A percentile compares a stretch with the other conserved stretches of the same genome.
These are phyloP conservation scores for Pomatostomus ruficeps DNA, from an alignment of 2,113 vertebrate species.

Conservation along the genomic window DNA sequence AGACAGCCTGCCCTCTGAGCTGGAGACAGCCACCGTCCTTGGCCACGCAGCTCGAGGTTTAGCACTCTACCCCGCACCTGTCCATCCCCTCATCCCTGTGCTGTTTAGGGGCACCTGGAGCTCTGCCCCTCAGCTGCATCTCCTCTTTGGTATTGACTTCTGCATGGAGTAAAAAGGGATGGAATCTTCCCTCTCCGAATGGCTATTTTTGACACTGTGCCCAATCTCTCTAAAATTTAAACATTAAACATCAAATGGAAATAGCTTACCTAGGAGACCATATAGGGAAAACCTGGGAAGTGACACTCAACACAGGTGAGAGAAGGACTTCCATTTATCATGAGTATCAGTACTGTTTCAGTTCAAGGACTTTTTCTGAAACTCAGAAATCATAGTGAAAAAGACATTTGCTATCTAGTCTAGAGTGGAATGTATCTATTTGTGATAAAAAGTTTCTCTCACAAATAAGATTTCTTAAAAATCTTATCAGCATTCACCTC, in stretches of 20 bases:
- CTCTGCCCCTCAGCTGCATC: neutral
- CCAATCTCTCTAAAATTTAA: neutral
- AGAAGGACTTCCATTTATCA: neutral
- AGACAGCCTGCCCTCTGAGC: neutral
- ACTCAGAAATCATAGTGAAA: neutral
- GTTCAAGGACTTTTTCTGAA: neutral
- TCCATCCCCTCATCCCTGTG: rapidly evolving
- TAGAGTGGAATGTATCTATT: neutral
- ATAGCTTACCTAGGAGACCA: neutral
- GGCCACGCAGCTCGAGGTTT: neutral
- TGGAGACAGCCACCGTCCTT: neutral
- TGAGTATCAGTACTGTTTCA: neutral
- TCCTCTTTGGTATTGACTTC: neutral
- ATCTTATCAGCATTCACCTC: neutral
- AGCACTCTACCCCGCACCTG: neutral
- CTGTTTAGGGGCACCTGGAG: neutral
- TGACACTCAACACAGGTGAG: neutral
- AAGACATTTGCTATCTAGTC: neutral
- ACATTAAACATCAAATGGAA: neutral
- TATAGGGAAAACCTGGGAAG: neutral
- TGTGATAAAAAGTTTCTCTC: neutral
- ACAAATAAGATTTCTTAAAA: neutral
- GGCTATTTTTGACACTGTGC: neutral
- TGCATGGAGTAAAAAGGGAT: neutral
- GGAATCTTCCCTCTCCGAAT: neutral